These are phyloP conservation scores for Leptonema lineaticorne DNA, from an alignment of 1,140 invertebrate genomes.

Conservation along the genomic window DNA sequence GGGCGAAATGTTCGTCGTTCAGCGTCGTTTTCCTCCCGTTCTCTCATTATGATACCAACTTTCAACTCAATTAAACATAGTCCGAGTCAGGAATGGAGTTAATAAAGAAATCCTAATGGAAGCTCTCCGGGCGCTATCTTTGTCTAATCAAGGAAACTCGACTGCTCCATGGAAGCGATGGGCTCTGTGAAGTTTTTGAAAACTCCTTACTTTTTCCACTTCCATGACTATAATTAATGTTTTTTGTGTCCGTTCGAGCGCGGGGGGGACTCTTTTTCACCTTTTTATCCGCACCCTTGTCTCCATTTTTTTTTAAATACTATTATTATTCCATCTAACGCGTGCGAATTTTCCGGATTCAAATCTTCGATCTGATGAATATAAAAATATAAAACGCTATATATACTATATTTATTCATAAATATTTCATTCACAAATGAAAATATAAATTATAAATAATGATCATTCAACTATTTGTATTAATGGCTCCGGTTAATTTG, in stretches of 20 bases:
- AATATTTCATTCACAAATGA: no score
- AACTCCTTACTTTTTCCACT: slow-evolving; percentile 31
- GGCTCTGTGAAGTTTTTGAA: background rate
- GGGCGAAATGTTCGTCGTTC: no score
- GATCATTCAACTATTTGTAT: no score
- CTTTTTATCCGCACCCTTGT: no score
- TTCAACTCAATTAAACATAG: slow-evolving; percentile 36
- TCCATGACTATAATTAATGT: slow-evolving; percentile 35
- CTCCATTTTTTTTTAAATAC: no score
- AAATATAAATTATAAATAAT: no score
- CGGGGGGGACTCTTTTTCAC: slow-evolving; percentile 17
- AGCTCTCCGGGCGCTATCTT: slow-evolving; percentile 35
- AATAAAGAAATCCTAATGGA: slow-evolving; percentile 37
- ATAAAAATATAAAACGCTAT: no score
- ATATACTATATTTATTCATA: no score
- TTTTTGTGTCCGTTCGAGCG: slow-evolving; percentile 23
- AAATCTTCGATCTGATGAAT: no score
- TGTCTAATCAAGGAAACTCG: slow-evolving; percentile 35
- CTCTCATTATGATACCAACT: slow-evolving; percentile 36
- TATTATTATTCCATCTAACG: no score
- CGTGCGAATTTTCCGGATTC: no score
- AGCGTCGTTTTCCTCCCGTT: slow-evolving; percentile 6
- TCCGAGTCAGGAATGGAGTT: slow-evolving; percentile 33
- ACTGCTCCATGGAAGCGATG: background rate
- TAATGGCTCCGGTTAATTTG: no score